phyloP scores from a whole-genome alignment of 1,140 invertebrate genomes.

The Trissolcus basalis region DNA sequence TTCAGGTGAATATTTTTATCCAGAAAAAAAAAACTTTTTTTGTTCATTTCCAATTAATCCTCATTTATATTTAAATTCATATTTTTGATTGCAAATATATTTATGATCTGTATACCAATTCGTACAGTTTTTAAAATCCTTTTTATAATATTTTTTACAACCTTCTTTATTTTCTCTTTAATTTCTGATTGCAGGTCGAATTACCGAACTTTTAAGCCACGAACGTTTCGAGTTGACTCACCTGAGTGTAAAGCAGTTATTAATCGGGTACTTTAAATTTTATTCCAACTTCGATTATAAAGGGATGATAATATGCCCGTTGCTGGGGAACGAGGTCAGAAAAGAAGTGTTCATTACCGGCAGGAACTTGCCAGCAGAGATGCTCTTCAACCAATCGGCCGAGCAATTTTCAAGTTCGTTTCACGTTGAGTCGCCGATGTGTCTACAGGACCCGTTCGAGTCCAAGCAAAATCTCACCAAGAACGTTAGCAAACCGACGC shows the following conservation, averaged over 20 bases:
- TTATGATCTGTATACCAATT: too few relatives aligned
- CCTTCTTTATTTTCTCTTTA: too few relatives aligned
- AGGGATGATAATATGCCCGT: slow-evolving; percentile 73
- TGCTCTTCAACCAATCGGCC: slow-evolving; percentile 40
- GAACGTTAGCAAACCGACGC: slow-evolving; percentile 59
- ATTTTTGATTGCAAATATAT: too few relatives aligned
- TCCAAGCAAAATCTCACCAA: slow-evolving; percentile 75
- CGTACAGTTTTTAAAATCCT: too few relatives aligned
- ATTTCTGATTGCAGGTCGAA: not conserved
- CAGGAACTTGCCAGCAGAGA: slow-evolving; percentile 36
- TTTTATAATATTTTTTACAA: too few relatives aligned
- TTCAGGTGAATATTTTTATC: not conserved
- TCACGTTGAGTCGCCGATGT: slow-evolving; percentile 65
- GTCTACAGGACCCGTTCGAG: slow-evolving; percentile 76
- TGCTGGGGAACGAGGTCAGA: slow-evolving; percentile 64
- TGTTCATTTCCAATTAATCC: too few relatives aligned
- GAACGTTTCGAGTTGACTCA: not conserved
- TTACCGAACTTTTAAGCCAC: not conserved
- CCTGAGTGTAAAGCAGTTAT: slow-evolving; percentile 64
- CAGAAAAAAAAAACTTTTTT: too few relatives aligned
- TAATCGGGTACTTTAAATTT: slow-evolving; percentile 75
- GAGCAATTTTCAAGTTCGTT: slow-evolving; percentile 48
- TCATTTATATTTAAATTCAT: too few relatives aligned
- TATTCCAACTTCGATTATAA: slow-evolving; percentile 75
- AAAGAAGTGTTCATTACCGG: slow-evolving; percentile 48